Base-by-base conservation (phyloP, 2,888 invertebrate genomes). In the Hirtodrosophila histrioides region DNA sequence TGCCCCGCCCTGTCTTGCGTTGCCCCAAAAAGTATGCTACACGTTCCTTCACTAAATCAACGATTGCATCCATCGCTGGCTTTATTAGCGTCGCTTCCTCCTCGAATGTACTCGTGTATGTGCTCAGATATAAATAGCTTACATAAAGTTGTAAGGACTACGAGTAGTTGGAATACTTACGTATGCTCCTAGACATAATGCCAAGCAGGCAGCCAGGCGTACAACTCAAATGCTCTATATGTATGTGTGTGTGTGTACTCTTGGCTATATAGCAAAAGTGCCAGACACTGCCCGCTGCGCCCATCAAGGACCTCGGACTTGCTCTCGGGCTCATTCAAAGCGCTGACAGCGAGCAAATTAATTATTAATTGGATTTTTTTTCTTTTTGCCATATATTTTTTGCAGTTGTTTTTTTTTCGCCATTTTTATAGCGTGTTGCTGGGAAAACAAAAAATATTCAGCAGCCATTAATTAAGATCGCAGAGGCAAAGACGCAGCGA, bases 301-400 rank as follows among this genome's bases (percentile, higher is more conserved):
- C 40, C 27, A 27, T 27, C 27, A 27, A 27, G 27, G 27, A 5
- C 27, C 27, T 35, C 9, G 5, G 12, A 8, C 11, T 27, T 39
- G 31, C 3, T 17, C 31, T 62, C 7, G 24, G 24, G 31, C 35
- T 31, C 45, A 43, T 55, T 62, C 31, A 51, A 40, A 33, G 43
- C 51, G 50, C 61, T 61, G 76, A 68, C 73, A 58, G 61, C 60
- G 36, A 33, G 45, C 54, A 80, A 78, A 77, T 84, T 64, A 80
- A 77, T 80, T 49, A 80, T 69, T 80, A 84, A 73, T 80, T 80
- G 57, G 55, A 68, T 68, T 80, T 23, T 10, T 33, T 29, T 24
- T 17, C 9, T 44, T 49, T 45, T 39, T 11, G n/a, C 8, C 8
- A 6, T 27, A 7, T 17, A 17, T 27, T 27, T 27, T 4, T 27